Evolutionary conservation across 2,797 vertebrate genomes (phyloP).

Genomic region (Lophotriccus pileatus): DNA sequence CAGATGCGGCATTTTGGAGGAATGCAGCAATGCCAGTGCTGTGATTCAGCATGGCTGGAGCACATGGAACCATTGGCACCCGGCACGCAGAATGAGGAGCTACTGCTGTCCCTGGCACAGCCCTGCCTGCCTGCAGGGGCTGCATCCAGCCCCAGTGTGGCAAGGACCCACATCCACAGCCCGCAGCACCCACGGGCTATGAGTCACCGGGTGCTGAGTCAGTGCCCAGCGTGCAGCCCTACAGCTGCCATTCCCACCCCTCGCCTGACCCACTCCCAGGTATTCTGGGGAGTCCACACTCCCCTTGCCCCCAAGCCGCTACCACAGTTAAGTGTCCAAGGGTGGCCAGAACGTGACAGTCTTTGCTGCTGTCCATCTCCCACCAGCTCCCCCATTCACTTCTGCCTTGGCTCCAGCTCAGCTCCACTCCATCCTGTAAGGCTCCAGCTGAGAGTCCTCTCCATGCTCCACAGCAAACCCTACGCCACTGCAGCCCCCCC

Average conservation of each 20-base stretch:
- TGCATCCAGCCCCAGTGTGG: fast-evolving
- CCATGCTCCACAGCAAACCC: background rate
- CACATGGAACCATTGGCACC: background rate
- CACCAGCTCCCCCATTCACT: background rate
- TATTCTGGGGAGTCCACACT: fast-evolving
- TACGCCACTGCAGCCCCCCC: fast-evolving
- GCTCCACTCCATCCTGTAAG: fast-evolving
- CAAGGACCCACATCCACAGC: background rate
- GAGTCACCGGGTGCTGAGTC: background rate
- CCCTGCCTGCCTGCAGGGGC: background rate
- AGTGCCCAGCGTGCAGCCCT: background rate
- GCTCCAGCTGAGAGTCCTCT: background rate
- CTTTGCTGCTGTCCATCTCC: background rate
- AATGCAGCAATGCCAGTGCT: background rate
- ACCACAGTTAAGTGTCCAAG: background rate
- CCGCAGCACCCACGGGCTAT: background rate
- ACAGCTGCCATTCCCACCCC: background rate
- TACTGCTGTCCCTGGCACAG: background rate
- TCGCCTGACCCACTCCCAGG: background rate
- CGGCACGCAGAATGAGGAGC: background rate
- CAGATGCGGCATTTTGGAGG: fast-evolving
- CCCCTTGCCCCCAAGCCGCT: background rate
- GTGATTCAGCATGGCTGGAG: background rate
- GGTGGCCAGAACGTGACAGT: background rate
- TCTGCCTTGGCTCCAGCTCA: background rate